Conservation (phyloP, 2,113 vertebrate species). For the Gambusia affinis region DNA sequence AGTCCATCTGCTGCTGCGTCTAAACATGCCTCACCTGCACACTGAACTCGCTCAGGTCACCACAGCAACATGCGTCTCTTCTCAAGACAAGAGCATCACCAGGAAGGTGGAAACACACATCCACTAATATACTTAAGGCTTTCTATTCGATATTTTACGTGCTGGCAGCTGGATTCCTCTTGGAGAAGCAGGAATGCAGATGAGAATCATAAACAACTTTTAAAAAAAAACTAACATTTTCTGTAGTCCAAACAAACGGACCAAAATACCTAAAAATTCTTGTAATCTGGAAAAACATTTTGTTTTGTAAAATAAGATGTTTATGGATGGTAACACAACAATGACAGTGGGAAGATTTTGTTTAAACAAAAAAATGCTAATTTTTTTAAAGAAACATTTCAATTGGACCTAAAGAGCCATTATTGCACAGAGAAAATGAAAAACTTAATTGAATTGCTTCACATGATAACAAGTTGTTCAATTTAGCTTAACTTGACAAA, state of each 20-base stretch:
- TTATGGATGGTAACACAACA: too few species aligned
- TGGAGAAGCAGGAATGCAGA: not conserved
- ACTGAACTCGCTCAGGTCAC: conserved; percentile 33
- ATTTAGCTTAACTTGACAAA: too few species aligned
- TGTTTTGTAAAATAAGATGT: too few species aligned
- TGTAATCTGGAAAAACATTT: too few species aligned
- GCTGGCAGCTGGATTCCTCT: not conserved
- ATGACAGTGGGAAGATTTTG: too few species aligned
- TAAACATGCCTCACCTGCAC: conserved; percentile 38
- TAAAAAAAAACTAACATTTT: too few species aligned
- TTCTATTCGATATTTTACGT: not conserved
- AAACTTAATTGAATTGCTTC: too few species aligned
- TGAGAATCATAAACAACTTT: not conserved
- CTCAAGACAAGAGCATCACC: conserved; percentile 17
- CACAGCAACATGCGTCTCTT: conserved; percentile 35
- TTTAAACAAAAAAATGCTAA: not conserved
- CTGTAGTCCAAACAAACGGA: not conserved
- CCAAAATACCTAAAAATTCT: too few species aligned
- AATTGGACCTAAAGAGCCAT: not conserved
- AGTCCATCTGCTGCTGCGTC: conserved; percentile 57
- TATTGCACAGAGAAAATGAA: too few species aligned
- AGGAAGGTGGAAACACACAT: conserved; percentile 7
- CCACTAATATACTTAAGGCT: not conserved
- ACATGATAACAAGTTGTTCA: too few species aligned
- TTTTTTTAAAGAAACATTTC: not conserved